These are phyloP conservation scores for Zonitis immaculata DNA, from an alignment of 2,888 invertebrate species.

Conservation along the genomic window DNA sequence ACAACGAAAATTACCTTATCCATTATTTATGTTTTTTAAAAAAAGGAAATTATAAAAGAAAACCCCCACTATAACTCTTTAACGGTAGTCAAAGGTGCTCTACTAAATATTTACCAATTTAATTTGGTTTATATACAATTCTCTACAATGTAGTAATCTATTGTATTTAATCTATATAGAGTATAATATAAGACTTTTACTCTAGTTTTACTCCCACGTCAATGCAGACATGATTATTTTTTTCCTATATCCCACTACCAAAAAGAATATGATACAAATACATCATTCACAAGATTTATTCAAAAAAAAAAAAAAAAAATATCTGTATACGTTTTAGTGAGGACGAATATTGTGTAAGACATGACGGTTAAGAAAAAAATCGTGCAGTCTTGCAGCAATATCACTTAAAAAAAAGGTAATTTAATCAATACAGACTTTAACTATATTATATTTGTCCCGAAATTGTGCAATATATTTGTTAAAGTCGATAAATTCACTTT, in stretches of 20 bases:
- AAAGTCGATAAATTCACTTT: background rate
- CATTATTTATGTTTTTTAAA: background rate
- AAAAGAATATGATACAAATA: no score
- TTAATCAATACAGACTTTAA: background rate
- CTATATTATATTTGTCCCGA: background rate
- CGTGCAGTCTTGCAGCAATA: background rate
- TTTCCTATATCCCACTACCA: constrained; percentile 14
- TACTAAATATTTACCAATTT: constrained; percentile 34
- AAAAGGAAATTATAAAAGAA: no score
- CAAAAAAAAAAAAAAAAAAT: background rate
- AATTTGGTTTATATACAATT: constrained; percentile 45
- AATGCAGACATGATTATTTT: constrained; percentile 19
- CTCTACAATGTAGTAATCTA: constrained; percentile 41
- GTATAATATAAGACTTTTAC: constrained; percentile 46
- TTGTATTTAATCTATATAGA: constrained; percentile 45
- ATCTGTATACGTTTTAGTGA: background rate
- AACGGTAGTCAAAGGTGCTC: constrained; percentile 12
- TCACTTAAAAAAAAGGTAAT: background rate
- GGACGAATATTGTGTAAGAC: background rate
- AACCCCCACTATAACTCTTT: no score
- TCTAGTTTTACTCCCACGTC: constrained; percentile 42
- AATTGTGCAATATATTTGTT: background rate
- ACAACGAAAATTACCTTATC: background rate
- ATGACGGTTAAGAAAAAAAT: background rate
- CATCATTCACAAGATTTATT: background rate